These are phyloP conservation scores for Hemicentrotus pulcherrimus DNA, from an alignment of 35 echinoderm and acorn worm species.

Conservation along the genomic window DNA sequence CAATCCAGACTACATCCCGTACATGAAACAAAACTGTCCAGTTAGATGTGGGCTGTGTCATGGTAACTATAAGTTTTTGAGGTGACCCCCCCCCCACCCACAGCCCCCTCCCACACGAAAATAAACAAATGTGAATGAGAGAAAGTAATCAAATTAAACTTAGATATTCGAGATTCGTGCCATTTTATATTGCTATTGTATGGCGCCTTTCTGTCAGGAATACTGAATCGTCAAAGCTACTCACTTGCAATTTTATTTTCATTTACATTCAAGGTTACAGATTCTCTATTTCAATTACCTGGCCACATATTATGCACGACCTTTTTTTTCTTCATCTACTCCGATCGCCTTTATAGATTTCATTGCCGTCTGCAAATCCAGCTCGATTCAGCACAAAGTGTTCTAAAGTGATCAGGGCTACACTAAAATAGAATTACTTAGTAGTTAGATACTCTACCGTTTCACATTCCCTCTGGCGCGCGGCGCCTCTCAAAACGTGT, in stretches of 20 bases:
- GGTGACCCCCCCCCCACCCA: neutral
- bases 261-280: too few relatives aligned
- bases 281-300: too few relatives aligned
- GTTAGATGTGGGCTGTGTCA: slow-evolving; percentile 66
- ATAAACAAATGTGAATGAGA: neutral
- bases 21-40: slow-evolving; percentile 62
- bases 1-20: slow-evolving; percentile 51
- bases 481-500: neutral
- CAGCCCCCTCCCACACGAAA: neutral
- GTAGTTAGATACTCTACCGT: neutral
- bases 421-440: neutral
- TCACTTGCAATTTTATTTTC: too few relatives aligned
- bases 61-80: slow-evolving; percentile 6
- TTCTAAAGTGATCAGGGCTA: neutral
- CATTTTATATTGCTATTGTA: too few relatives aligned
- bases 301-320: too few relatives aligned
- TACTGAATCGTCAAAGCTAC: too few relatives aligned
- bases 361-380: neutral
- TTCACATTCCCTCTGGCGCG: neutral
- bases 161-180: too few relatives aligned
- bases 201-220: too few relatives aligned
- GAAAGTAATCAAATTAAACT: too few relatives aligned
- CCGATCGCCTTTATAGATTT: neutral
- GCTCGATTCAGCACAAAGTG: neutral
- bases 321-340: too few relatives aligned